These are phyloP conservation scores for Picus viridis DNA, from an alignment of 2,797 vertebrate genomes.

Conservation along the genomic window DNA sequence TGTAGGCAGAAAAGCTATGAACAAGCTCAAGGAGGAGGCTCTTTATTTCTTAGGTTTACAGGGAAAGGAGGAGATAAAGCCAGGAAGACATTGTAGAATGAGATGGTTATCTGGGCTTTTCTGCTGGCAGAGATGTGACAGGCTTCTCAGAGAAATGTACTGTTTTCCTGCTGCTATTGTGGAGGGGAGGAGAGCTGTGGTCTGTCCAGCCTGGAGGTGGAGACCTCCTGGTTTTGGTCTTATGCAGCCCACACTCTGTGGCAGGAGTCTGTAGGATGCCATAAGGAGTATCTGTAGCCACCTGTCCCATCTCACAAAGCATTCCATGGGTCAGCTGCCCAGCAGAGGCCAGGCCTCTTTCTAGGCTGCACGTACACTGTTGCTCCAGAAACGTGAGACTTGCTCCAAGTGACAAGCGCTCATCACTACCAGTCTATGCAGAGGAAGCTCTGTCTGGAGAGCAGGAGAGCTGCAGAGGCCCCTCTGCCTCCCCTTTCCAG, in stretches of 20 bases:
- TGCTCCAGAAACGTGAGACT: constrained; percentile 22
- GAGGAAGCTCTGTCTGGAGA: constrained; percentile 73
- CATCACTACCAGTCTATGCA: constrained; percentile 78
- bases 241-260: not conserved
- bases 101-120: not conserved
- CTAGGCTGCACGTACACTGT: not conserved
- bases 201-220: constrained; percentile 39
- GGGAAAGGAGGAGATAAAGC: not conserved
- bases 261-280: constrained; percentile 62
- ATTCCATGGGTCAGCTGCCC: constrained; percentile 25
- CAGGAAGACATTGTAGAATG: not conserved
- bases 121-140: not conserved
- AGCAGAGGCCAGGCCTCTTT: constrained; percentile 21
- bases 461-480: constrained; percentile 47
- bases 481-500: constrained; percentile 69
- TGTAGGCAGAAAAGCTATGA: not conserved
- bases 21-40: not conserved
- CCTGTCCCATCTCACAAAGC: constrained; percentile 34
- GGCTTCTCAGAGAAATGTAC: constrained; percentile 36
- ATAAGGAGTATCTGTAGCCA: constrained; percentile 56
- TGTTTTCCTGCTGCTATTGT: constrained; percentile 17
- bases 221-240: constrained; percentile 18
- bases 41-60: constrained; percentile 3
- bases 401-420: constrained; percentile 30
- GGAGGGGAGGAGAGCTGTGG: constrained; percentile 48